These are phyloP conservation scores for Puffinus mauretanicus DNA, from an alignment of 2,113 vertebrate species.

Conservation along the genomic window DNA sequence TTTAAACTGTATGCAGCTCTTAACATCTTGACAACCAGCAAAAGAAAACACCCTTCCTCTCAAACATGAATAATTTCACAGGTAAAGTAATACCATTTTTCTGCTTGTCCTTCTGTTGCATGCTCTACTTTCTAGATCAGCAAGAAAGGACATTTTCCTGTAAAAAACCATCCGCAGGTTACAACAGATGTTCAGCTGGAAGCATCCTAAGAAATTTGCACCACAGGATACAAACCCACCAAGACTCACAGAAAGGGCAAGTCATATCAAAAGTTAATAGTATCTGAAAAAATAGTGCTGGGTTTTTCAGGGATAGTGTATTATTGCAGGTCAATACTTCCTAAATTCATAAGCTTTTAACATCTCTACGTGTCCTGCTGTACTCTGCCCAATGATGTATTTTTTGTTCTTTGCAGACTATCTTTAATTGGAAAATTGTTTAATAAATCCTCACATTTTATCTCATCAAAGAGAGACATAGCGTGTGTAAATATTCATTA, in stretches of 20 bases:
- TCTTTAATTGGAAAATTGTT: conserved; percentile 61
- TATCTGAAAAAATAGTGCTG: not conserved
- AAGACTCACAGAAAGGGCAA: not conserved
- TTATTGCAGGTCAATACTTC: not conserved
- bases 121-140: not conserved
- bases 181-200: not conserved
- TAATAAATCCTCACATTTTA: conserved; percentile 58
- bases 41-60: not conserved
- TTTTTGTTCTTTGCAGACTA: conserved; percentile 29
- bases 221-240: not conserved
- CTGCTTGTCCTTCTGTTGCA: not conserved
- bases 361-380: not conserved
- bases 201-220: not conserved
- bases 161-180: not conserved
- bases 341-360: conserved; percentile 33
- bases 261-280: not conserved
- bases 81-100: not conserved
- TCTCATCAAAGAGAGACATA: conserved; percentile 62
- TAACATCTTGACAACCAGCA: not conserved
- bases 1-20: not conserved
- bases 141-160: not conserved
- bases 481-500: conserved; percentile 50
- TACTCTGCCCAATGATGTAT: not conserved
- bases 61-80: not conserved
- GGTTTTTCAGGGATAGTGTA: not conserved